Percentiles rank a stretch among this genome's conserved stretches.
Conservation (phyloP, 2,113 vertebrate genomes). For the Myotis yumanensis region DNA sequence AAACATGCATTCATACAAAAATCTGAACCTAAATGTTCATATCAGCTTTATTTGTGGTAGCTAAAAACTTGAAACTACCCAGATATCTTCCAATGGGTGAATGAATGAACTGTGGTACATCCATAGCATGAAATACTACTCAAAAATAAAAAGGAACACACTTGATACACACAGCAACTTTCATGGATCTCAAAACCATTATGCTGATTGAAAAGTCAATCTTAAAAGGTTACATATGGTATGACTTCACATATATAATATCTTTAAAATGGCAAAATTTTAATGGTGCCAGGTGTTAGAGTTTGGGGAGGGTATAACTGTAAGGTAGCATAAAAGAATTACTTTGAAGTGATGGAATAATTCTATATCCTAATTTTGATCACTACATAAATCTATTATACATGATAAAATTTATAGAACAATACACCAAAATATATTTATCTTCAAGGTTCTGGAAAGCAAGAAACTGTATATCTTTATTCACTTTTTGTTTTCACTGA, state of each 20-base stretch:
- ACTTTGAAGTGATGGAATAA: background rate
- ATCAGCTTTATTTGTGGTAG: too few species aligned
- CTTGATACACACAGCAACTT: background rate
- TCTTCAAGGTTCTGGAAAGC: background rate
- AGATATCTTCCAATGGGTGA: too few species aligned
- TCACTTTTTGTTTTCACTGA: constrained; percentile 30
- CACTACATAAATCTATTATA: background rate
- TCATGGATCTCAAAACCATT: background rate
- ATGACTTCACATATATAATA: background rate
- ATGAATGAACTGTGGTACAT: background rate
- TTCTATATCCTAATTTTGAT: constrained; percentile 11
- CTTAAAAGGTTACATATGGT: background rate
- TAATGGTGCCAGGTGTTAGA: background rate
- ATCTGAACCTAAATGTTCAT: too few species aligned
- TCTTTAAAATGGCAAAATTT: constrained; percentile 35
- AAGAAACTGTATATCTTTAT: constrained; percentile 9
- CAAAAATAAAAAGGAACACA: constrained; percentile 5
- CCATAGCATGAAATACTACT: background rate
- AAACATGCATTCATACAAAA: too few species aligned
- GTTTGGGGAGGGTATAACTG: background rate
- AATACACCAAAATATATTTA: background rate
- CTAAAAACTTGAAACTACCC: too few species aligned
- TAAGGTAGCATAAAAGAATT: background rate
- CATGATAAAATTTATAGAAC: background rate
- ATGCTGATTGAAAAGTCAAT: background rate